Percentiles rank a stretch among this genome's conserved stretches.
phyloP scores from a whole-genome alignment of 1,140 invertebrate genomes.

The Drosophila watanabei region DNA sequence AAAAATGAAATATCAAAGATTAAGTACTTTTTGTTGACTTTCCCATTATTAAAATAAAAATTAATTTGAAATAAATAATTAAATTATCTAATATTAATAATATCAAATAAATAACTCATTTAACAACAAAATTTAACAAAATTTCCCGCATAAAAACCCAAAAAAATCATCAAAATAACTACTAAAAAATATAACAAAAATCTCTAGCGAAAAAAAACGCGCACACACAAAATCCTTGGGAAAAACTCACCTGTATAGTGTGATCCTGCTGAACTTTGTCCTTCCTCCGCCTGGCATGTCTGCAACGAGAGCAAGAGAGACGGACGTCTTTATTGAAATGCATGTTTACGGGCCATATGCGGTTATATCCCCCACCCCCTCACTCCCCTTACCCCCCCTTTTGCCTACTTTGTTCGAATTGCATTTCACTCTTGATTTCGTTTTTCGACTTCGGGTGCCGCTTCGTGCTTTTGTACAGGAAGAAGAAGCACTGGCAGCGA shows the following conservation, averaged over 20 bases:
- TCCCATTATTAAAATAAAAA: too few relatives aligned
- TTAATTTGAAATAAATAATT: too few relatives aligned
- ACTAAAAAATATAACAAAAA: background rate
- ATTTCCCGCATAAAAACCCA: too few relatives aligned
- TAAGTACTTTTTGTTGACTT: too few relatives aligned
- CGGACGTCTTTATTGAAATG: slow-evolving; percentile 33
- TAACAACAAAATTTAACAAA: background rate
- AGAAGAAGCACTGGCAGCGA: slow-evolving; percentile 40
- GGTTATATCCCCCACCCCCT: slow-evolving; percentile 4
- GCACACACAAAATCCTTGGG: slow-evolving; percentile 19
- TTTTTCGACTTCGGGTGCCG: slow-evolving; percentile 47
- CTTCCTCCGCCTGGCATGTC: slow-evolving; percentile 74
- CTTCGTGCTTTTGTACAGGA: slow-evolving; percentile 45
- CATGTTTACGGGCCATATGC: slow-evolving; percentile 39
- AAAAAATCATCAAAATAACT: too few relatives aligned
- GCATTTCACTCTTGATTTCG: slow-evolving; percentile 82
- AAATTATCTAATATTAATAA: too few relatives aligned
- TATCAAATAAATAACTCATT: too few relatives aligned
- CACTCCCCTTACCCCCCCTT: background rate
- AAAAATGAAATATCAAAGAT: background rate
- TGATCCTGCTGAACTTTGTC: slow-evolving; percentile 76
- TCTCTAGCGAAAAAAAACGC: background rate
- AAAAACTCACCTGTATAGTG: slow-evolving; percentile 64
- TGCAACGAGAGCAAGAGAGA: slow-evolving; percentile 50
- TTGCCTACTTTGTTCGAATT: slow-evolving; percentile 33